Base-by-base conservation (phyloP, 2,797 vertebrate species). In the Periophthalmus magnuspinnatus region DNA sequence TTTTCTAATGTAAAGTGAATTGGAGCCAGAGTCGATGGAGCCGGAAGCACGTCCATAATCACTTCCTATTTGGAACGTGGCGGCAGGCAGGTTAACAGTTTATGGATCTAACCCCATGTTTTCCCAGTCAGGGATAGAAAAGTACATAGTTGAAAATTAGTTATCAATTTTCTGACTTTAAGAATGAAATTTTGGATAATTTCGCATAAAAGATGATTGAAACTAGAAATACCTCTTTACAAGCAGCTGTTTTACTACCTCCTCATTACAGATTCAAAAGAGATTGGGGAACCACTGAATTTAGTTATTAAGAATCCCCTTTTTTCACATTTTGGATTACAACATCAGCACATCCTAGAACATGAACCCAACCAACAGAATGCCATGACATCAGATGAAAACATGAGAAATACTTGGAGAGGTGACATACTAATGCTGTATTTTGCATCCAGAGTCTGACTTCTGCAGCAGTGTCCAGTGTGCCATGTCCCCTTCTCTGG, bases 371-470 rank as follows among this genome's bases (percentile, higher is more conserved):
- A 6, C 58, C 16, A 32, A 19, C 19, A n/a, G 8, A n/a, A 36
- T 80, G 55, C 55, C 81, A 80, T 75, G 63, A 61, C 58, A 60
- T 61, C 34, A 38, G 34, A 21, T 38, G 33, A 41, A 38, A 21
- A 61, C 33, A 61, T 22, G 36, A 60, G 60, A 62, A 62, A 62
- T 45, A 17, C 58, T n/a, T 36, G 28, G 6, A 60, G 32, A 36
- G 33, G 58, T 36, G 32, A 60, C 58, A 60, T 48, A 57, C 55
- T 32, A 47, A 64, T 64, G 41, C 62, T 64, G 62, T 64, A 28
- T 47, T 64, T 64, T 64, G 62, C 62, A 62, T 62, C 60, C 60
- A 62, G 33, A 61, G 22, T 57, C 34, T 14, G 59, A 28, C 41
- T 5, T 64, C 41, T 45, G 41, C 22, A 64, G 34, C 21, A 21